phyloP scores from a whole-genome alignment of 2,888 invertebrate genomes.

The Andrena minutula region DNA sequence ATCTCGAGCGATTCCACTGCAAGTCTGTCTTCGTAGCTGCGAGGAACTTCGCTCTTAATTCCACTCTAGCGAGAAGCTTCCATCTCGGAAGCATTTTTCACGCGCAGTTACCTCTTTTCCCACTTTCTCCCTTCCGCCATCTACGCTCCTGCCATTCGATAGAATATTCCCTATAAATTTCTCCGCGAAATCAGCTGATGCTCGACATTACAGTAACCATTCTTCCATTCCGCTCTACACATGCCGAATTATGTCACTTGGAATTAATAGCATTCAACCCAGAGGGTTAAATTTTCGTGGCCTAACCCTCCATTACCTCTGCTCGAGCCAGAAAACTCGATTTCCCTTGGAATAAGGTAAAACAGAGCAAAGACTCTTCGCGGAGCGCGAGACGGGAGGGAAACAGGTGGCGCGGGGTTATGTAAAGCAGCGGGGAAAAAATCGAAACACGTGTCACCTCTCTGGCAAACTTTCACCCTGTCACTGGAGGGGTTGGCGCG shows the following conservation, averaged over 20 bases:
- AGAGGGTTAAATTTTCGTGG: too few species aligned
- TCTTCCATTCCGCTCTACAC: not conserved
- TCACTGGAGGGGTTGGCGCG: conserved; percentile 28
- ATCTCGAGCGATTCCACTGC: not conserved
- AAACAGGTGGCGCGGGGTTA: conserved; percentile 61
- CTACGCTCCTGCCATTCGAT: not conserved
- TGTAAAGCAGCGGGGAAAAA: conserved; percentile 39
- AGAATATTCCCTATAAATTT: not conserved
- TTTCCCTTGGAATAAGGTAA: not conserved
- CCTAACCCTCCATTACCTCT: not conserved
- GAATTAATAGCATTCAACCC: too few species aligned
- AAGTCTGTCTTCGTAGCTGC: not conserved
- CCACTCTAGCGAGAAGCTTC: not conserved
- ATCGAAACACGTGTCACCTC: conserved; percentile 36
- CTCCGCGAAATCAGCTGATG: too few species aligned
- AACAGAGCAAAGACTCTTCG: not conserved
- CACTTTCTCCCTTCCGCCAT: not conserved
- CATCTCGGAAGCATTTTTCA: not conserved
- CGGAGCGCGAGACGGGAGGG: conserved; percentile 38
- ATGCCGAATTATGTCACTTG: too few species aligned
- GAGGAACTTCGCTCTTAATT: not conserved
- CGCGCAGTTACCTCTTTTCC: not conserved
- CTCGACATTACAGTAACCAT: not conserved
- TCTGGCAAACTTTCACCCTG: conserved; percentile 31
- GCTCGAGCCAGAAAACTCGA: not conserved